Percentiles rank a stretch among this genome's conserved stretches.
These are phyloP conservation scores for Ptychobarbus kaznakovi DNA, from an alignment of 2,797 vertebrate genomes.

Conservation along the genomic window DNA sequence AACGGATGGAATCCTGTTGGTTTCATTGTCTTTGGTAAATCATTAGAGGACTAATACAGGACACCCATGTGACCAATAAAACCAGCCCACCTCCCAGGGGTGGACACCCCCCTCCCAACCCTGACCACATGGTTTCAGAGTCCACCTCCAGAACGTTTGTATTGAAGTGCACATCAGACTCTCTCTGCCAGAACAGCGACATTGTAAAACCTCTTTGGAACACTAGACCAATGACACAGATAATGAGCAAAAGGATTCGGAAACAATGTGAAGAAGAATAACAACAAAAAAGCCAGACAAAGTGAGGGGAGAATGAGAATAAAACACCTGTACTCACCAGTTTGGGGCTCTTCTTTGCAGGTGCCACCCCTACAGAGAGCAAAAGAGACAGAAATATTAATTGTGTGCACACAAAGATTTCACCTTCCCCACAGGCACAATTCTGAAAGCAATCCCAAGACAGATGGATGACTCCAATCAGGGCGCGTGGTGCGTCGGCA, in stretches of 20 bases:
- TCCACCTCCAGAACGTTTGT: background rate
- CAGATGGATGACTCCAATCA: conserved; percentile 75
- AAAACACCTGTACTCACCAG: conserved; percentile 86
- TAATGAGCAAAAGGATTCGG: background rate
- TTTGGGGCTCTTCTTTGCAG: conserved; percentile 98
- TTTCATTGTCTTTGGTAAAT: conserved; percentile 69
- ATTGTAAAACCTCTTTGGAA: conserved; percentile 13
- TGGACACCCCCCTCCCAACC: background rate
- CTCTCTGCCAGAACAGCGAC: conserved; percentile 12
- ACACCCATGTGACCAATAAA: conserved; percentile 46
- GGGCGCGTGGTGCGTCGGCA: conserved; percentile 56
- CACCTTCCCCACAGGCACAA: conserved; percentile 74
- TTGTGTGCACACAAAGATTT: conserved; percentile 71
- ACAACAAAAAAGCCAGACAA: conserved; percentile 8
- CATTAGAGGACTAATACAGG: conserved; percentile 65
- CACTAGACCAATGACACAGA: background rate
- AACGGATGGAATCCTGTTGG: conserved; percentile 61
- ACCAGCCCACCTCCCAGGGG: conserved; percentile 45
- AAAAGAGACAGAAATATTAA: conserved; percentile 66
- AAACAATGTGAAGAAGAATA: conserved; percentile 32
- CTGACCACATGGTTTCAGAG: conserved; percentile 17
- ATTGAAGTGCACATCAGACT: conserved; percentile 6
- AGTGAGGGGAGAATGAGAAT: conserved; percentile 7
- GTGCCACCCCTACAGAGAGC: conserved; percentile 87
- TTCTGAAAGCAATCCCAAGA: conserved; percentile 70